These are phyloP conservation scores for Pachyramphus minor DNA, from an alignment of 2,113 vertebrate genomes.

Conservation along the genomic window DNA sequence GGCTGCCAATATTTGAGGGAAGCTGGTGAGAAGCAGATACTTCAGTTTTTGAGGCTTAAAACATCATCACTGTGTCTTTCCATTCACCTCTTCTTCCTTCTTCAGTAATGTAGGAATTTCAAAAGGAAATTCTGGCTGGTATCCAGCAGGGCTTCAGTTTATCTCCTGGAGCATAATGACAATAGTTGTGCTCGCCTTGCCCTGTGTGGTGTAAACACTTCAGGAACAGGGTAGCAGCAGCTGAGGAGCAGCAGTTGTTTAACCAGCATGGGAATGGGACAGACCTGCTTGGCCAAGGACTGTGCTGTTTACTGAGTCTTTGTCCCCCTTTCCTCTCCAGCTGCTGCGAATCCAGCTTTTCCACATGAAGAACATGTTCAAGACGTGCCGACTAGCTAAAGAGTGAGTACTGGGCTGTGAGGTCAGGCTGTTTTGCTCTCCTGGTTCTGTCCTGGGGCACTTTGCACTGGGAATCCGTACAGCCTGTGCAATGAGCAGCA, in stretches of 20 bases:
- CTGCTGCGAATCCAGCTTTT: conserved; percentile 88
- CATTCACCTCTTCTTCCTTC: neutral
- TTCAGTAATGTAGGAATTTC: neutral
- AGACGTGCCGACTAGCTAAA: conserved; percentile 91
- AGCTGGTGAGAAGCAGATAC: neutral
- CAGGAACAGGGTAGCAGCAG: neutral
- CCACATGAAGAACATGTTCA: conserved; percentile 98
- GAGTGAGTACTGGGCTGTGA: conserved; percentile 75
- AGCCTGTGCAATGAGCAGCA: neutral
- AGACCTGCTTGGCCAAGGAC: neutral
- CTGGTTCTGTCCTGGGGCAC: fast-evolving
- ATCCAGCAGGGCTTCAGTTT: neutral
- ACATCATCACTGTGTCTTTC: neutral
- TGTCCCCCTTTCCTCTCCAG: conserved; percentile 64
- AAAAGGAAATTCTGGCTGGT: neutral
- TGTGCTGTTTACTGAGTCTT: neutral
- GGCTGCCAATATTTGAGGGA: fast-evolving
- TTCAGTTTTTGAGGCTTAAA: neutral
- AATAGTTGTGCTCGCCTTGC: neutral
- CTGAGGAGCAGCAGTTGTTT: neutral
- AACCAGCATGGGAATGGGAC: neutral
- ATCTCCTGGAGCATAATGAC: neutral
- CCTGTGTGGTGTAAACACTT: neutral
- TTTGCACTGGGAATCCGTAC: neutral
- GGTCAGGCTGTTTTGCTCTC: neutral